phyloP scores from a whole-genome alignment of 2,888 invertebrate genomes.

The Odontothrips loti region DNA sequence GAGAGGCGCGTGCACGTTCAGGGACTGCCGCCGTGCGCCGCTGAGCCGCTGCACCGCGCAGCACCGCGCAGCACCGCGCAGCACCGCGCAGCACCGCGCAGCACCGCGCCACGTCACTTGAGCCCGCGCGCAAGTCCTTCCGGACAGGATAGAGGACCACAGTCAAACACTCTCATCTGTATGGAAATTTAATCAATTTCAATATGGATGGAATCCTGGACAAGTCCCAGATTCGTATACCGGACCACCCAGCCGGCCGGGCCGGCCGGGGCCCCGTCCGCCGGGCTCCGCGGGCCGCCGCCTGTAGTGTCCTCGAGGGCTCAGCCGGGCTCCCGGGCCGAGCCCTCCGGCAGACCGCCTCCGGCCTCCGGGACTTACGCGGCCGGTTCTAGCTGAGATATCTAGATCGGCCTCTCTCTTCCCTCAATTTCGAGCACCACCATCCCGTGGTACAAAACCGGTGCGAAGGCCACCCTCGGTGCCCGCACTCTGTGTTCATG shows the following conservation, averaged over 20 bases:
- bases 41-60: too few species aligned
- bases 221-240: neutral
- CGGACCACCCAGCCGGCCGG: neutral
- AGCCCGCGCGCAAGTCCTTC: neutral
- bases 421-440: neutral
- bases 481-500: too few species aligned
- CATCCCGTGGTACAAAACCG: too few species aligned
- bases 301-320: neutral
- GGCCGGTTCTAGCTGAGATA: too few species aligned
- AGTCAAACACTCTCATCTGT: conserved; percentile 22
- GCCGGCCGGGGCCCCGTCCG: neutral
- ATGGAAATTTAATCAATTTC: conserved; percentile 25
- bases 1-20: too few species aligned
- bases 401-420: too few species aligned
- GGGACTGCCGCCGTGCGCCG: too few species aligned
- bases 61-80: too few species aligned
- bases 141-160: neutral
- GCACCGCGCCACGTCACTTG: too few species aligned
- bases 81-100: too few species aligned
- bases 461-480: too few species aligned
- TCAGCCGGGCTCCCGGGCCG: neutral
- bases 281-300: neutral
- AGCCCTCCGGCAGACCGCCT: neutral
- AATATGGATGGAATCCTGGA: conserved; percentile 20
- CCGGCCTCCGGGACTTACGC: too few species aligned